A percentile compares a stretch with the other conserved stretches of the same genome.
Evolutionary conservation across 2,888 invertebrate genomes (phyloP).

Genomic region (Acrobasis suavella): DNA sequence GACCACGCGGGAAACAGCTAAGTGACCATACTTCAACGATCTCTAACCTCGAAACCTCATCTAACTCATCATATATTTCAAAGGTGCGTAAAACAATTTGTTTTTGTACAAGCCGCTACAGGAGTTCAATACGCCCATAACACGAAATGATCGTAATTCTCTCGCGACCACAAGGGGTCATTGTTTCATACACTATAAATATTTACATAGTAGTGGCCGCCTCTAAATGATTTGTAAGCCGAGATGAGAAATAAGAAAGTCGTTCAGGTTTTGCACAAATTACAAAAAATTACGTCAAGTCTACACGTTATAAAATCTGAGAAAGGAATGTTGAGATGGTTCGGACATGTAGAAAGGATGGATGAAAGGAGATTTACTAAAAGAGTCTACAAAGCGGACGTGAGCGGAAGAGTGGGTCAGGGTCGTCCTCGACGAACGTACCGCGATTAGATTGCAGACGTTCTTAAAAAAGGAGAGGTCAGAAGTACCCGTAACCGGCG

Average conservation of each 20-base stretch:
- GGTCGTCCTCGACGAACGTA: no score
- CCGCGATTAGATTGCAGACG: no score
- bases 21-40: no score
- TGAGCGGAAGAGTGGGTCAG: no score
- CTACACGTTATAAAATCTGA: no score
- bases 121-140: conserved; percentile 38
- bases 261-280: background rate
- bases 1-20: no score
- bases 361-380: no score
- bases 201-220: conserved; percentile 22
- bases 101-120: conserved; percentile 26
- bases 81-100: conserved; percentile 20
- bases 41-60: background rate
- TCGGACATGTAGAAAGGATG: no score
- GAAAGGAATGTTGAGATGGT: no score
- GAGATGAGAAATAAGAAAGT: conserved; percentile 13
- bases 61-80: conserved; percentile 15
- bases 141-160: conserved; percentile 43
- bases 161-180: conserved; percentile 31
- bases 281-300: background rate
- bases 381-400: no score
- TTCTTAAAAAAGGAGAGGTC: no score
- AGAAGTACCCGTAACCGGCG: no score
- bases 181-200: conserved; percentile 37
- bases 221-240: conserved; percentile 15